Percentiles rank a stretch among this genome's conserved stretches.
phyloP scores from a whole-genome alignment of 2,113 vertebrate genomes.

The Vimba vimba region DNA sequence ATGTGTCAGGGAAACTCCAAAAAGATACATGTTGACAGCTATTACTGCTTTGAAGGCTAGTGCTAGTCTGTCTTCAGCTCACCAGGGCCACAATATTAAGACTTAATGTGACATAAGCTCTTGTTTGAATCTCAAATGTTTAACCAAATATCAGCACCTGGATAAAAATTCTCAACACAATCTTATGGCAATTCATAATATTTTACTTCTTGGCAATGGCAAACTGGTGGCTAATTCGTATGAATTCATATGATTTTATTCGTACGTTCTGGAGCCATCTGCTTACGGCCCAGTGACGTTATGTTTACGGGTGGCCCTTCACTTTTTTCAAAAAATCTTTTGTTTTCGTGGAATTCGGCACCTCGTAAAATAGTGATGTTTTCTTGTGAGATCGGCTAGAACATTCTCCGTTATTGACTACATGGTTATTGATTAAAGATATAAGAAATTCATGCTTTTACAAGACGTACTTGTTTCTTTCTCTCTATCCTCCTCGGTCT shows the following conservation, averaged over 20 bases:
- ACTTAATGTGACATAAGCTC: neutral
- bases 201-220: too few relatives aligned
- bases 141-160: neutral
- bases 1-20: constrained; percentile 33
- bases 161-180: neutral
- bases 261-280: too few relatives aligned
- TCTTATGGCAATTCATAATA: too few relatives aligned
- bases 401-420: neutral
- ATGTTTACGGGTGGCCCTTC: too few relatives aligned
- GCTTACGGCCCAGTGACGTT: too few relatives aligned
- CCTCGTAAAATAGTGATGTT: too few relatives aligned
- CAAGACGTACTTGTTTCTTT: neutral
- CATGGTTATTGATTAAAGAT: neutral
- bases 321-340: too few relatives aligned
- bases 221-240: too few relatives aligned
- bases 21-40: constrained; percentile 25
- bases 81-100: neutral
- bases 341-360: too few relatives aligned
- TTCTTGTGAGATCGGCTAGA: too few relatives aligned
- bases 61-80: constrained; percentile 11
- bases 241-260: too few relatives aligned
- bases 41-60: constrained; percentile 28
- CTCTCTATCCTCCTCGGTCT: neutral
- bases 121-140: neutral
- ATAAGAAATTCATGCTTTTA: neutral